Base-by-base conservation (phyloP, 2,888 invertebrate species). In the Mesoligia furuncula region DNA sequence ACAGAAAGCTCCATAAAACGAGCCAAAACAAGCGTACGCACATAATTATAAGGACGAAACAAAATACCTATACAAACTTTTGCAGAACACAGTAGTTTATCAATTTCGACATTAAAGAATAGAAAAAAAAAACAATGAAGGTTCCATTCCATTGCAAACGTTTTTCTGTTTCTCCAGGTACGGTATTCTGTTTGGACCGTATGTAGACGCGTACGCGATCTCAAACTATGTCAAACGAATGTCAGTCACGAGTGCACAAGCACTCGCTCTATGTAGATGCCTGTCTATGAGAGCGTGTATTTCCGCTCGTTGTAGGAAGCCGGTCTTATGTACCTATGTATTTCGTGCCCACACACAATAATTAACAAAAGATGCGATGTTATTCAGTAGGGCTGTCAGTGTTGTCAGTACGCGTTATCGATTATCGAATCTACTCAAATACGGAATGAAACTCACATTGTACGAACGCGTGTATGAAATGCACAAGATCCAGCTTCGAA, bases 391-490 rank as follows among this genome's bases (percentile, higher is more conserved):
- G 77, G 54, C 77, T 54, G 77, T 67, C 62, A 77, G 45, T 77
- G 77, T 81, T 81, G 59, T 82, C 83, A 82, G 77, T 79, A 77
- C 79, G 77, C 83, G 82, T 82, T 66, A 76, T 82, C 57, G 81
- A 45, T 77, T 72, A 80, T 73, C 81, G 78, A 79, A 61, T 82
- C 82, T 82, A 82, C 83, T 54, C 69, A 69, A 79, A 79, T 71
- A 81, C 81, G 71, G 51, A 84, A 79, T 79, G 39, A 61, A 72
- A 81, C 81, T 81, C 81, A 81, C 81, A 81, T 84, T 69, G 84
- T 80, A 84, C 68, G 73, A 81, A 81, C 62, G 73, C 69, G 66
- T 84, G 67, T 72, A 84, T 84, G 84, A 81, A 84, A 84, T 84
- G 84, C 71, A 81, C 81, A 65, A 84, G 69, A 84, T 81, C 80